Conservation (phyloP, 2,113 vertebrate genomes). For the Muntiacus muntjak region DNA sequence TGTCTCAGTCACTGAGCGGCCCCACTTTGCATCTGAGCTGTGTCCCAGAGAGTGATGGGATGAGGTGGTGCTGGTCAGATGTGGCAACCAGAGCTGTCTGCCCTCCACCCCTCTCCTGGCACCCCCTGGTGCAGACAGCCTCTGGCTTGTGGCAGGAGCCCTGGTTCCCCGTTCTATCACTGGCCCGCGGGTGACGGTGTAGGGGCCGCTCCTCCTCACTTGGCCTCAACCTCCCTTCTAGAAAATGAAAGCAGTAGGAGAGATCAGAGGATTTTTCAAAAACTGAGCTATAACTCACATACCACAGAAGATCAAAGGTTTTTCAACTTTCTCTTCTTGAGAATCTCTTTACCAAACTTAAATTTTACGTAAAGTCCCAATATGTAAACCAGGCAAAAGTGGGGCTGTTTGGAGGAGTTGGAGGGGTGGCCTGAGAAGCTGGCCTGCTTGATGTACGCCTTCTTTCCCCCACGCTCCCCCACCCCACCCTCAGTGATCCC, state of each 20-base stretch:
- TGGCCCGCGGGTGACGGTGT: accelerated
- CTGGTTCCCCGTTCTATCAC: neutral
- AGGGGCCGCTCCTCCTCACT: neutral
- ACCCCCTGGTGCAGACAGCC: neutral
- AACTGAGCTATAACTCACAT: neutral
- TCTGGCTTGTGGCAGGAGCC: neutral
- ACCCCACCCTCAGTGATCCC: neutral
- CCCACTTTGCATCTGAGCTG: neutral
- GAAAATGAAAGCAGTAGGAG: neutral
- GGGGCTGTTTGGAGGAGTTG: neutral
- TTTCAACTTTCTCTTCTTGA: neutral
- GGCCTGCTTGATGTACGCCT: neutral
- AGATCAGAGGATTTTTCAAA: neutral
- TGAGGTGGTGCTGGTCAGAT: neutral
- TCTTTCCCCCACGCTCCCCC: accelerated
- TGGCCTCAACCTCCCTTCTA: neutral
- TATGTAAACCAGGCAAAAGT: neutral
- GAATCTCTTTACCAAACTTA: neutral
- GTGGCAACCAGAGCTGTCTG: neutral
- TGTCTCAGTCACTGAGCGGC: neutral
- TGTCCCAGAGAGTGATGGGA: neutral
- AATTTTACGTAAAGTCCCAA: neutral
- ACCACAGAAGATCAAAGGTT: neutral
- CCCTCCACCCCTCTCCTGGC: neutral
- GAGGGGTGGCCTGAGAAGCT: neutral